These are phyloP conservation scores for Polietes domitor DNA, from an alignment of 2,888 invertebrate species.

Conservation along the genomic window DNA sequence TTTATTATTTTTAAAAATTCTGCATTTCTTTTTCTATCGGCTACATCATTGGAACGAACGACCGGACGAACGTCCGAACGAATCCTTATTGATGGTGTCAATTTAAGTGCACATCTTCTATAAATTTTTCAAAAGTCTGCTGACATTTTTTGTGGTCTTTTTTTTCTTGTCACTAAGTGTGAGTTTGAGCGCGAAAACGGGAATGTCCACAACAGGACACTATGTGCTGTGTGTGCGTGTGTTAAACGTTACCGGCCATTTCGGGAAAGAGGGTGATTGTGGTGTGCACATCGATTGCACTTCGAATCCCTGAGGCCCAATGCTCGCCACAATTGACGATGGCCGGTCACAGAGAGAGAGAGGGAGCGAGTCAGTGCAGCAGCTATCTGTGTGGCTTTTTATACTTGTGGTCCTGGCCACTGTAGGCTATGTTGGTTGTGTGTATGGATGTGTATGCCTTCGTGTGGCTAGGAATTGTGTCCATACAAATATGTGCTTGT, in stretches of 20 bases:
- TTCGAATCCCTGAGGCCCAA: not conserved
- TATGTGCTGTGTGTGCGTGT: not conserved
- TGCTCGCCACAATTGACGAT: slow-evolving; percentile 7
- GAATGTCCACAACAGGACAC: too few relatives aligned
- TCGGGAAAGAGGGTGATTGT: not conserved
- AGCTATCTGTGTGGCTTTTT: slow-evolving; percentile 9
- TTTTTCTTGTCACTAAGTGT: not conserved
- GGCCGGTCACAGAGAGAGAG: not conserved
- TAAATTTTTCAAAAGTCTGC: slow-evolving; percentile 13
- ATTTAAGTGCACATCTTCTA: slow-evolving; percentile 18
- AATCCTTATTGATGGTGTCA: slow-evolving; percentile 22
- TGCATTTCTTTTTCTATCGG: slow-evolving; percentile 3
- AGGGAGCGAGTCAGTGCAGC: slow-evolving; percentile 2
- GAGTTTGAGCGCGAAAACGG: too few relatives aligned
- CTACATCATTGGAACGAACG: too few relatives aligned
- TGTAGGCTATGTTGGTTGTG: not conserved
- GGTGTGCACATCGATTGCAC: slow-evolving; percentile 9
- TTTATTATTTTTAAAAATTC: slow-evolving; percentile 31
- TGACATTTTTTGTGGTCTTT: not conserved
- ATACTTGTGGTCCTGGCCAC: not conserved
- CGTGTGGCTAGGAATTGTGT: not conserved
- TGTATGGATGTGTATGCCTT: not conserved
- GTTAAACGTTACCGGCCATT: not conserved
- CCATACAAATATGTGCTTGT: not conserved
- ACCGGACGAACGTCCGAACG: too few relatives aligned